Evolutionary conservation across 1,140 invertebrate species (phyloP).

Genomic region (Drosophila obscura): DNA sequence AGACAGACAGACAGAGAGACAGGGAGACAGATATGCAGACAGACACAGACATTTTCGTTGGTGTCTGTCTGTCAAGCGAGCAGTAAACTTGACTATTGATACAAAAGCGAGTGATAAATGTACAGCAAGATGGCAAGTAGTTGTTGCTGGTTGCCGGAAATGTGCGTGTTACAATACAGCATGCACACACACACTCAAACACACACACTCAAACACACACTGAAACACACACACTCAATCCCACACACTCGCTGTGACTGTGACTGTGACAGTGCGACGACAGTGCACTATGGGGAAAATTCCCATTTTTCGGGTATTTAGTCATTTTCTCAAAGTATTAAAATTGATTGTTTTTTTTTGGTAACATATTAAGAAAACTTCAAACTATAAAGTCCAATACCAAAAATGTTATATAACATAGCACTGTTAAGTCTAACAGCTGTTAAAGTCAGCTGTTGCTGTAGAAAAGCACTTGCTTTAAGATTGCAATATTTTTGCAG

Average conservation of each 20-base stretch:
- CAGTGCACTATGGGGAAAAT: no score
- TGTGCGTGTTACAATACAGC: constrained; percentile 61
- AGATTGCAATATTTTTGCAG: no score
- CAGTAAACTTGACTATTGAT: constrained; percentile 46
- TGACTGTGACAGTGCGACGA: constrained; percentile 19
- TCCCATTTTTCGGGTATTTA: no score
- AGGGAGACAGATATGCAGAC: constrained; percentile 30
- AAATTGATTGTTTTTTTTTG: no score
- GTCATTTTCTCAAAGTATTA: no score
- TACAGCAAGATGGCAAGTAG: constrained; percentile 32
- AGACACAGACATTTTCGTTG: constrained; percentile 39
- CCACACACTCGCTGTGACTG: neutral
- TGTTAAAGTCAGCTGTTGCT: no score
- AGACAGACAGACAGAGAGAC: constrained; percentile 5
- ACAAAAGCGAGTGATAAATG: constrained; percentile 57
- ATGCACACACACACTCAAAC: constrained; percentile 28
- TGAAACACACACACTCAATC: constrained; percentile 22
- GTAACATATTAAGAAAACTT: no score
- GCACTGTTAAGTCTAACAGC: no score
- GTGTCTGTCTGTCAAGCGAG: constrained; percentile 32
- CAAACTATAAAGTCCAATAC: no score
- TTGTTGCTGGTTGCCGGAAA: constrained; percentile 45
- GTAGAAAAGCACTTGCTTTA: no score
- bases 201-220: constrained; percentile 6
- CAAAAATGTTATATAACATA: no score